phyloP scores from a whole-genome alignment of 2,888 invertebrate genomes.

The Rhagium mordax region DNA sequence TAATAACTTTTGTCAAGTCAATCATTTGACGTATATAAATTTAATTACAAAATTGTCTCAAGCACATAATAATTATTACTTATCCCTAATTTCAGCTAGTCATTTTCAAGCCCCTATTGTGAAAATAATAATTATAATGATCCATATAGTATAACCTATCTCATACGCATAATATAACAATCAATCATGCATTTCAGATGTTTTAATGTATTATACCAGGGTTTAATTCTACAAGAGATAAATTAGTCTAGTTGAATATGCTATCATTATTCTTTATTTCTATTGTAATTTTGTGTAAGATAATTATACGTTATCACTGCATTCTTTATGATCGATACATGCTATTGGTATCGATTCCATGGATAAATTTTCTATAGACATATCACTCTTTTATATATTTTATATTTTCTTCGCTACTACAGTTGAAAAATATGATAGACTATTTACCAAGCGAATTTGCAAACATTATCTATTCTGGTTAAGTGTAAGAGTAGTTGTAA shows the following conservation, averaged over 20 bases:
- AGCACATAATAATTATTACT: slow-evolving; percentile 7
- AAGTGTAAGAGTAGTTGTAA: too few species aligned
- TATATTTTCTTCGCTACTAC: too few species aligned
- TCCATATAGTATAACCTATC: neutral
- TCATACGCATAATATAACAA: neutral
- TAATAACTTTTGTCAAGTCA: neutral
- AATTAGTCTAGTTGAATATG: neutral
- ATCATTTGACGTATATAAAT: slow-evolving; percentile 12
- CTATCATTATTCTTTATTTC: neutral
- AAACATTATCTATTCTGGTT: too few species aligned
- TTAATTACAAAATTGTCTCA: neutral
- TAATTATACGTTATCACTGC: too few species aligned
- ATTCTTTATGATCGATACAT: too few species aligned
- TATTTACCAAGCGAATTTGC: too few species aligned
- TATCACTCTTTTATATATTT: too few species aligned
- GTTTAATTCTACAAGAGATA: neutral
- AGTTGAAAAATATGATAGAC: too few species aligned
- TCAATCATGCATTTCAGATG: slow-evolving; percentile 6
- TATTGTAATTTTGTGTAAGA: neutral
- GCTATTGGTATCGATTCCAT: too few species aligned
- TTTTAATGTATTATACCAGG: neutral
- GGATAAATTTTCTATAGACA: too few species aligned
- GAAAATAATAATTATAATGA: neutral
- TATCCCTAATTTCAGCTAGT: slow-evolving; percentile 12
- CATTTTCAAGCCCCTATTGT: slow-evolving; percentile 14